Evolutionary conservation across 2,888 invertebrate species (phyloP).

Genomic region (Cerastis leucographa): DNA sequence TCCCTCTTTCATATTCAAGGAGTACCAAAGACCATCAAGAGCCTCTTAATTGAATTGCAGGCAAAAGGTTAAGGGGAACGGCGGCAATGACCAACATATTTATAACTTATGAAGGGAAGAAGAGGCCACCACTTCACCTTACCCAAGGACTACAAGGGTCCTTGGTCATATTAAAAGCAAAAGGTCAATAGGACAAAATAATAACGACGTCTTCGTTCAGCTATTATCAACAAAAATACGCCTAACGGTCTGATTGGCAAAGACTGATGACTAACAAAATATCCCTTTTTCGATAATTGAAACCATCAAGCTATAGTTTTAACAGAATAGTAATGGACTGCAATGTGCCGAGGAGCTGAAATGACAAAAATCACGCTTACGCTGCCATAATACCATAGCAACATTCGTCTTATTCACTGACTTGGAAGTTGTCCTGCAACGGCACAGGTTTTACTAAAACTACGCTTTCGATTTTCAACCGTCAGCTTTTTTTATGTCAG

Average conservation of each 20-base stretch:
- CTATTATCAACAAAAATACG: not conserved
- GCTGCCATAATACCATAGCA: not conserved
- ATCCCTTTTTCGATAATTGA: not conserved
- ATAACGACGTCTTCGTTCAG: not conserved
- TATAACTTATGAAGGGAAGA: not conserved
- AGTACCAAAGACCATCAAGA: not conserved
- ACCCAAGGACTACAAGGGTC: slow-evolving; percentile 3
- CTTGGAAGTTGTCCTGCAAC: not conserved
- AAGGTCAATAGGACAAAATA: slow-evolving; percentile 22
- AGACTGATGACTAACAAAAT: not conserved
- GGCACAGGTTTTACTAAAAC: not conserved
- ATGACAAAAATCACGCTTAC: not conserved
- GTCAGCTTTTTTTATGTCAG: not conserved
- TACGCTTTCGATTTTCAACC: not conserved
- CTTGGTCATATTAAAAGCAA: slow-evolving; percentile 18
- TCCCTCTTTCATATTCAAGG: not conserved
- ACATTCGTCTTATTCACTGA: not conserved
- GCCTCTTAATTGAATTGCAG: slow-evolving; percentile 1
- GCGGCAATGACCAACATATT: not conserved
- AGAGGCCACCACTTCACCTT: slow-evolving; percentile 8
- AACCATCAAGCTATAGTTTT: not conserved
- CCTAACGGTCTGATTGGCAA: not conserved
- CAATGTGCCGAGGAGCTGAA: not conserved
- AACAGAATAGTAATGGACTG: not conserved
- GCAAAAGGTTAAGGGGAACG: not conserved